These are phyloP conservation scores for Montipora cactus DNA, from an alignment of 64 coral and sea anemone species.

Conservation along the genomic window DNA sequence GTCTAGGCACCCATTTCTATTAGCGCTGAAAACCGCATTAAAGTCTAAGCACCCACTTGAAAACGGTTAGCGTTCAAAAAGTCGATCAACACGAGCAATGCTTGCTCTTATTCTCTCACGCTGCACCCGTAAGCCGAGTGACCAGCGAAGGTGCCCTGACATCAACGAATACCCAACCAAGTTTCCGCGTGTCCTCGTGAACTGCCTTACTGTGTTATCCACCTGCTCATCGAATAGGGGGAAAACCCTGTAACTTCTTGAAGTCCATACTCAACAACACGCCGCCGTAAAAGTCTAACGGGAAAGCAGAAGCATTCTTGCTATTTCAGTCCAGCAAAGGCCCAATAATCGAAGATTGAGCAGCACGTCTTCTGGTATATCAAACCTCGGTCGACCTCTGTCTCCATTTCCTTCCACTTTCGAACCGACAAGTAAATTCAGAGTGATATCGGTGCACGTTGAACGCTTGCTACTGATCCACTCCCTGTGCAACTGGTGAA, in stretches of 20 bases:
- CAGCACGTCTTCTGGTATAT: no score
- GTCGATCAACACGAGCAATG: slow-evolving; percentile 20
- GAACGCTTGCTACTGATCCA: no score
- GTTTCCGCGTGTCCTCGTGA: slow-evolving; percentile 31
- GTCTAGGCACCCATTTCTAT: no score
- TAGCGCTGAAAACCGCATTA: no score
- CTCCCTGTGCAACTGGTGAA: no score
- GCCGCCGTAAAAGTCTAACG: neutral
- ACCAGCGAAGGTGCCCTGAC: slow-evolving; percentile 25
- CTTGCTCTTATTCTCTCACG: slow-evolving; percentile 16
- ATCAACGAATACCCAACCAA: slow-evolving; percentile 57
- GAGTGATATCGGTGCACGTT: no score
- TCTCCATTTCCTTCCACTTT: no score
- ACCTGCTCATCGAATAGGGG: slow-evolving; percentile 3
- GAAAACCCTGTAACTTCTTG: slow-evolving; percentile 6
- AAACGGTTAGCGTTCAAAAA: no score
- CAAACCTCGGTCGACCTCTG: no score
- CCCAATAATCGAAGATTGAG: neutral
- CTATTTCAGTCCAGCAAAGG: neutral
- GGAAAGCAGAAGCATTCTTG: neutral
- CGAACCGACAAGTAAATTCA: no score
- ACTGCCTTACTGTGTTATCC: slow-evolving; percentile 6
- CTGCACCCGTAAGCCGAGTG: slow-evolving; percentile 29
- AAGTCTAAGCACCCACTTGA: no score
- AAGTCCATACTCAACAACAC: neutral